These are phyloP conservation scores for Torymus tubicola DNA, from an alignment of 2,888 invertebrate genomes.

Conservation along the genomic window DNA sequence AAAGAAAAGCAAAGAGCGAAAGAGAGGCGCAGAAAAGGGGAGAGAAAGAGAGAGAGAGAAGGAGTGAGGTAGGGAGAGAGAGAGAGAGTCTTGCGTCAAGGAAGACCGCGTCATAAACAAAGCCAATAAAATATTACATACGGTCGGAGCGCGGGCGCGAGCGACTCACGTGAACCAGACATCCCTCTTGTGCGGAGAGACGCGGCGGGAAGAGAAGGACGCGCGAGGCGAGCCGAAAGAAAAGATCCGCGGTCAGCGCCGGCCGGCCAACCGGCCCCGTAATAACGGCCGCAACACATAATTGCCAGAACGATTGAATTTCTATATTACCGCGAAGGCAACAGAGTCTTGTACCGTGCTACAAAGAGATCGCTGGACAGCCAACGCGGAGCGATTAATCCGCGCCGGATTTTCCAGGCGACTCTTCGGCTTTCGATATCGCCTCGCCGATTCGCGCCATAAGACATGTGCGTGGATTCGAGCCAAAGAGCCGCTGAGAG, in stretches of 20 bases:
- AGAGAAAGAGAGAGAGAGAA: constrained; percentile 39
- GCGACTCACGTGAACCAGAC: constrained; percentile 56
- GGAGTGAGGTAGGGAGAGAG: constrained; percentile 52
- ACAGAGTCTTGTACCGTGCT: neutral
- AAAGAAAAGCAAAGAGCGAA: constrained; percentile 41
- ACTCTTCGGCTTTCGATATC: constrained; percentile 61
- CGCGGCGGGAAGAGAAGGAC: constrained; percentile 23
- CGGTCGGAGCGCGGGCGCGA: constrained; percentile 50
- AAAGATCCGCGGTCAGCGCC: constrained; percentile 64
- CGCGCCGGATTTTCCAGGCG: constrained; percentile 40
- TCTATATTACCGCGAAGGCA: constrained; percentile 72
- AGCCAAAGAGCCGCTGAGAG: constrained; percentile 69
- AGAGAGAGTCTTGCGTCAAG: constrained; percentile 65
- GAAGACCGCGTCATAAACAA: constrained; percentile 72
- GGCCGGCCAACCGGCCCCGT: constrained; percentile 57
- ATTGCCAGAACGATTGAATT: constrained; percentile 75
- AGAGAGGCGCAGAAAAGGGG: constrained; percentile 17
- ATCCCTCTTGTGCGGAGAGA: constrained; percentile 34
- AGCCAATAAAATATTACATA: constrained; percentile 74
- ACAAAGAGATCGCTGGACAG: neutral
- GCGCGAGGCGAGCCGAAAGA: constrained; percentile 61
- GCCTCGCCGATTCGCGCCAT: constrained; percentile 66
- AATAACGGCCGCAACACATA: constrained; percentile 74
- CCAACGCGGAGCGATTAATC: constrained; percentile 41
- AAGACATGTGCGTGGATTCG: constrained; percentile 69